Percentiles rank a stretch among this genome's conserved stretches.
Evolutionary conservation across 2,888 invertebrate species (phyloP).

Genomic region (Steinernema hermaphroditum): DNA sequence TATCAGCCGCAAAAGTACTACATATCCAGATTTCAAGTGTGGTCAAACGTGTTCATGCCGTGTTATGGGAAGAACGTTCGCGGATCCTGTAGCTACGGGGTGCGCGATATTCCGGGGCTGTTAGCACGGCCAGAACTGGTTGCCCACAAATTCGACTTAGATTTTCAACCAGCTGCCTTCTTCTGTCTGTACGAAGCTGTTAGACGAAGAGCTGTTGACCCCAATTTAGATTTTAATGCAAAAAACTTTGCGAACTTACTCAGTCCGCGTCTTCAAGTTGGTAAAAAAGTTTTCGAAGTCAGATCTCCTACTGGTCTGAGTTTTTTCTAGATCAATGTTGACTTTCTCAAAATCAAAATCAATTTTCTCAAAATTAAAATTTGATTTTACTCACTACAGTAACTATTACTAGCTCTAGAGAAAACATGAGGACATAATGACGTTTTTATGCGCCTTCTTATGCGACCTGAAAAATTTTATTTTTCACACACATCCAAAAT

Average conservation of each 20-base stretch:
- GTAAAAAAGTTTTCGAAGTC: background rate
- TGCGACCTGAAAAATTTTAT: too few relatives aligned
- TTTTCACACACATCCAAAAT: too few relatives aligned
- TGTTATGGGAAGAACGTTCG: background rate
- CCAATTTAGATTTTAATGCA: background rate
- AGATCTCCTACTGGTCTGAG: background rate
- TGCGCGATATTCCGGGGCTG: background rate
- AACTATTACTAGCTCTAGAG: too few relatives aligned
- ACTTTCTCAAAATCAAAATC: too few relatives aligned
- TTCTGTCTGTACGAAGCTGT: slow-evolving; percentile 10
- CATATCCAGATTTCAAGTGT: background rate
- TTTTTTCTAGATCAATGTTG: background rate
- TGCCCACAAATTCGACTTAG: slow-evolving; percentile 2
- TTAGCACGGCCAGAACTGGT: background rate
- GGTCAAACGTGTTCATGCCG: background rate
- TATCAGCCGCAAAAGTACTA: background rate
- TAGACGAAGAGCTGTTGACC: background rate
- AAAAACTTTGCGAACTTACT: background rate
- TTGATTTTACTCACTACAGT: too few relatives aligned
- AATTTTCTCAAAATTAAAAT: too few relatives aligned
- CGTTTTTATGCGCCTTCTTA: too few relatives aligned
- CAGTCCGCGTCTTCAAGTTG: background rate
- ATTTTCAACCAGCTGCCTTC: background rate
- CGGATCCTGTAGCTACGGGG: background rate
- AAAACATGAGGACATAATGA: too few relatives aligned